Percentiles rank a stretch among this genome's conserved stretches.
These are phyloP conservation scores for Drosophila atroscutellata DNA, from an alignment of 2,888 invertebrate species.

Conservation along the genomic window DNA sequence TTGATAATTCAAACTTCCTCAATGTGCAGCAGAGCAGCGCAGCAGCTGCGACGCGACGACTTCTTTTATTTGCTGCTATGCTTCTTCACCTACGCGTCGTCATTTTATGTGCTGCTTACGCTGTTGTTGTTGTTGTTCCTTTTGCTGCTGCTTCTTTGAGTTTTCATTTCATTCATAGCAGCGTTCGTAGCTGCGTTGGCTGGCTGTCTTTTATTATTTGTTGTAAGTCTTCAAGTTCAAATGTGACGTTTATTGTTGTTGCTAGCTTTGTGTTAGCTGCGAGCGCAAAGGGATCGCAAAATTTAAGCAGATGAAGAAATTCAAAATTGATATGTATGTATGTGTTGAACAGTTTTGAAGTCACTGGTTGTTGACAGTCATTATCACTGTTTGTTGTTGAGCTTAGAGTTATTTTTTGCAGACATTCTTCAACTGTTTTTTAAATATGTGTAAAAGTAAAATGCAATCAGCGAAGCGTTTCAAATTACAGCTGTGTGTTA, in stretches of 20 bases:
- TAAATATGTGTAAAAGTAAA: not conserved
- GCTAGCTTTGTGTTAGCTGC: constrained; percentile 5
- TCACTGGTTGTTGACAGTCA: not conserved
- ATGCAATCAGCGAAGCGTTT: not conserved
- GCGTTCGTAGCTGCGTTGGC: constrained; percentile 22
- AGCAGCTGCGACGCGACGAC: constrained; percentile 23
- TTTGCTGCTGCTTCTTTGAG: constrained; percentile 45
- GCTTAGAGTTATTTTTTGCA: not conserved
- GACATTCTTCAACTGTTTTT: not conserved
- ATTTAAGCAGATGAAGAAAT: not conserved
- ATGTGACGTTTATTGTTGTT: constrained; percentile 42
- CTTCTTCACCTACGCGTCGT: constrained; percentile 55
- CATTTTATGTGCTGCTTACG: constrained; percentile 41
- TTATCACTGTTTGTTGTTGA: not conserved
- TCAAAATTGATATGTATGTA: not conserved
- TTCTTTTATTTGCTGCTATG: constrained; percentile 44
- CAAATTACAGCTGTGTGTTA: not conserved
- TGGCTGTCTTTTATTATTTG: not conserved
- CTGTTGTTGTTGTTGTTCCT: constrained; percentile 11
- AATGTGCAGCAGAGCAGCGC: constrained; percentile 49
- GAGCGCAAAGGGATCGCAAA: constrained; percentile 5
- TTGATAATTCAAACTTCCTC: constrained; percentile 65
- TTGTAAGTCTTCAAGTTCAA: constrained; percentile 49
- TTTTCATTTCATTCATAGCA: constrained; percentile 57
- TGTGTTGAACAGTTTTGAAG: not conserved